Evolutionary conservation across 2,113 vertebrate species (phyloP), one percentile per base, ranked within the genome.

Genomic region (Semicossyphus pulcher): DNA sequence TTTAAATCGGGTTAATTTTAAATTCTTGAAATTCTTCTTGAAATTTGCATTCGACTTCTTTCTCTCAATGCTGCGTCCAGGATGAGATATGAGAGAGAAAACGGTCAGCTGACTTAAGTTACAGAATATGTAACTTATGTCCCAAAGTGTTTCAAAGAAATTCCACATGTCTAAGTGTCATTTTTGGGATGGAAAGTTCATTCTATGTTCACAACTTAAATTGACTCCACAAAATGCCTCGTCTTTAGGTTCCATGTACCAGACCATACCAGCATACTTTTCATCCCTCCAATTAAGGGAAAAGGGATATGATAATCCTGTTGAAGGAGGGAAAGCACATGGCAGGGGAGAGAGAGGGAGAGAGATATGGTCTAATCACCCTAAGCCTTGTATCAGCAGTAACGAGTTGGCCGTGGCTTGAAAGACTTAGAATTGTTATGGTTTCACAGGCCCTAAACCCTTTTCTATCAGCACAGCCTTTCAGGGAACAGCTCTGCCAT

Each of bases 261-360:
- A 68, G 49, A 64, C 45, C 29, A 74, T 67, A 49, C 42, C 36
- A 67, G 56, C 71, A 70, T 81, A 71, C 67, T 86, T 85, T 80
- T 74, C 68, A 83, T 68, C 76, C 66, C 59, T 84, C 83, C 80
- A 88, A 90, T 89, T 88, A 88, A 77, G 48, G 72, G 29, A 73
- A 84, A 85, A 44, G 36, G 54, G 70, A 88, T 73, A 78, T 73
- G 73, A 86, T 87, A 90, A 90, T 88, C 83, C 88, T 76, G 74
- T 52, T 74, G 74, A 87, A 81, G 23, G 68, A 75, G 59, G 67
- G 72, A 87, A 78, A 65, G 66, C 71, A 66, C 74, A 87, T 64
- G 44, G 78, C 63, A 41, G 49, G 41, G 41, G 37, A 39, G 52
- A 47, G 57, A 45, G 57, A 10, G 53, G 41, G 64, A 67, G 70